Base-by-base conservation (phyloP, 1,140 invertebrate species). In the Orchesella cincta region DNA sequence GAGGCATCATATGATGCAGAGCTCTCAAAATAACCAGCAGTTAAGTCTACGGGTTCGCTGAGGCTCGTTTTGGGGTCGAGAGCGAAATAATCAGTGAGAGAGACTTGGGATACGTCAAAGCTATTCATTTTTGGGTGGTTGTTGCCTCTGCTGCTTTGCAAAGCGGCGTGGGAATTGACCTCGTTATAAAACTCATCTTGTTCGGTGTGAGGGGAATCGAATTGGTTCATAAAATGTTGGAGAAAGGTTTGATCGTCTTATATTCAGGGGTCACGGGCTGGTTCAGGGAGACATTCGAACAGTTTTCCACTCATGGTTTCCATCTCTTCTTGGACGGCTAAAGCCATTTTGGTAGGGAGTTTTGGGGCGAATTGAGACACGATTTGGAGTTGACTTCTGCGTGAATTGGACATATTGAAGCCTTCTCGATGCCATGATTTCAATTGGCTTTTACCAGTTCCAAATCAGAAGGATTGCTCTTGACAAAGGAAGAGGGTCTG, bases 321-420 rank as follows among this genome's bases (percentile, higher is more conserved):
- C 73, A 82, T 28, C 0, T 75, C 76, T 3, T 70, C 54, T 62
- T 77, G 72, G 0, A 82, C 79, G 0, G 80, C 1, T 3, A 46
- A 18, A 0, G 62, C 28, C 73, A 82, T 75, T 34, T 74, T 64
- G 1, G 79, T 76, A 16, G 81, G 81, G 2, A 82, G 76, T 64
- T 80, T 80, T 12, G 77, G 74, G 5, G 62, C 72, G 12, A 82
- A 35, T 34, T 54, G 31, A 28, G 78, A 79, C 23, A 82, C 52
- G 8, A 82, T 73, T 79, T 82, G 77, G 39, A 82, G 31, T 75
- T 82, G 81, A 31, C 77, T 79, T 20, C 81, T 29, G 1, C 81
- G 62, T 18, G 81, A 79, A 71, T 80, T 75, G 0, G 81, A 75
- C 79, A 82, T 80, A 62, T 82, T 82, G n/a, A 82, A 77, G n/a